These are phyloP conservation scores for Clarias pachynema DNA, from an alignment of 2,797 vertebrate species.

Conservation along the genomic window DNA sequence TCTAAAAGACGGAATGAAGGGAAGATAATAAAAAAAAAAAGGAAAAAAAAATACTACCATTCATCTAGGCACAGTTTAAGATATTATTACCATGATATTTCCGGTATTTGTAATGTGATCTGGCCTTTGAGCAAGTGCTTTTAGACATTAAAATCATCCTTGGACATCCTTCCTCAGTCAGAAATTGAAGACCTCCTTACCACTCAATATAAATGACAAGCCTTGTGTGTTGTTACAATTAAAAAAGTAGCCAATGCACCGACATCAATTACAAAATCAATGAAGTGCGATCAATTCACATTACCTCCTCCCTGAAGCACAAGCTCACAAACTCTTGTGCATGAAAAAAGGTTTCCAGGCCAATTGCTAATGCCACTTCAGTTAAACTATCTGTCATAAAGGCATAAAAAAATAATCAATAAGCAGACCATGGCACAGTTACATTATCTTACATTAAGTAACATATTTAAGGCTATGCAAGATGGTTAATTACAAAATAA, in stretches of 20 bases:
- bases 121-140: background rate
- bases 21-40: background rate
- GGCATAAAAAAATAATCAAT: background rate
- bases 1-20: background rate
- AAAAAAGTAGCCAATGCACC: constrained; percentile 40
- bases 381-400: constrained; percentile 45
- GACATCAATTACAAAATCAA: constrained; percentile 50
- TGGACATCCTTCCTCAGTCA: background rate
- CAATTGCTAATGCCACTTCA: constrained; percentile 48
- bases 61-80: background rate
- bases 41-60: background rate
- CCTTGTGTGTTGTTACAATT: constrained; percentile 31
- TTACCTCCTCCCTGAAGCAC: constrained; percentile 41
- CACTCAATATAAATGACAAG: constrained; percentile 15
- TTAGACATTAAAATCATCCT: background rate
- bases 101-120: background rate
- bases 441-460: no score
- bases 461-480: background rate
- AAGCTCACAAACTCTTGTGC: constrained; percentile 3
- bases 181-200: constrained; percentile 22
- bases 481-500: background rate
- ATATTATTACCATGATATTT: background rate
- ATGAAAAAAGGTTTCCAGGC: constrained; percentile 31
- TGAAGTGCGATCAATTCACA: constrained; percentile 50
- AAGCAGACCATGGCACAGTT: background rate